Percentiles rank a stretch among this genome's conserved stretches.
These are phyloP conservation scores for Montipora foliosa DNA, from an alignment of 64 coral and sea anemone genomes.

Conservation along the genomic window DNA sequence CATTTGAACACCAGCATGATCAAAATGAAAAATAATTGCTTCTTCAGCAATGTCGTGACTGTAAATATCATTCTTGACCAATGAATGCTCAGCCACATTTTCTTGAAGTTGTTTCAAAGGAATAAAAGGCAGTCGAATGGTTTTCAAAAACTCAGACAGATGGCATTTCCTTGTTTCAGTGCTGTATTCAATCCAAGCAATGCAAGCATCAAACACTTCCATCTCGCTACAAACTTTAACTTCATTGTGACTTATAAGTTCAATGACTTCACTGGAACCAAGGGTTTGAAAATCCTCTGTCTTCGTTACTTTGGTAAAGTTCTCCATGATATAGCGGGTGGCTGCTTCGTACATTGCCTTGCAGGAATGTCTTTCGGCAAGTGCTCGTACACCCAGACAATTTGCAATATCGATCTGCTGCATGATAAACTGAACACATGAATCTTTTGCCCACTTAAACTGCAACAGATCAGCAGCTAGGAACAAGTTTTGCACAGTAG, in stretches of 20 bases:
- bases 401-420: conserved; percentile 88
- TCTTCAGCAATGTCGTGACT: conserved; percentile 90
- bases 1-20: conserved; percentile 88
- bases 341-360: conserved; percentile 75
- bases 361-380: conserved; percentile 87
- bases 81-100: conserved; percentile 61
- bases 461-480: conserved; percentile 89
- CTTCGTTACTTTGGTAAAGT: conserved; percentile 82
- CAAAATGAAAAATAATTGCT: conserved; percentile 86
- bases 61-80: conserved; percentile 80
- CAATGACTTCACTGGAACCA: conserved; percentile 70
- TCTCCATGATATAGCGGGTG: conserved; percentile 57
- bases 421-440: conserved; percentile 88
- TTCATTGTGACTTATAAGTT: conserved; percentile 74
- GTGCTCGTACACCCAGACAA: conserved; percentile 82
- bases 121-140: conserved; percentile 84
- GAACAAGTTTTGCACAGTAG: conserved; percentile 90
- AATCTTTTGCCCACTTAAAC: conserved; percentile 91
- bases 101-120: conserved; percentile 82
- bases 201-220: conserved; percentile 78
- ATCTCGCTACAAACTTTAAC: conserved; percentile 78
- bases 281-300: conserved; percentile 90
- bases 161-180: conserved; percentile 56
- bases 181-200: conserved; percentile 84
- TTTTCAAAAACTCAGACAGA: conserved; percentile 83